phyloP scores from a whole-genome alignment of 2,797 vertebrate species.

The Sebastes glaucus region DNA sequence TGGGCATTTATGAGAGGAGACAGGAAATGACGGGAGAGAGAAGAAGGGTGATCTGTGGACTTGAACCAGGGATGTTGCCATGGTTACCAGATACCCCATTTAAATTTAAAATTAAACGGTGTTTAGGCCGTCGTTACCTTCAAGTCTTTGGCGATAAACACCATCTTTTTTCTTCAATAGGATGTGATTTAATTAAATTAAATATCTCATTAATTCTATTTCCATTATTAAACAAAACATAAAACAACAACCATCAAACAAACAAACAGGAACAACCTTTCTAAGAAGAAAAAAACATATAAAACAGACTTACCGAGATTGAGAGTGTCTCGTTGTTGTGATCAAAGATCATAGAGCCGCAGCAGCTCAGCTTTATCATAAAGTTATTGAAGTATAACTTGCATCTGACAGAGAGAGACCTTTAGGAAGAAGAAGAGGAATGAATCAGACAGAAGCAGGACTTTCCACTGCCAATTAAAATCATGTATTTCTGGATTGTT shows the following conservation, averaged over 20 bases:
- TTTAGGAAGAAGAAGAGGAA: neutral
- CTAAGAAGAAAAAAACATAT: neutral
- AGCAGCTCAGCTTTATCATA: slow-evolving; percentile 76
- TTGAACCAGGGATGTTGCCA: neutral
- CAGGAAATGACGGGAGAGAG: neutral
- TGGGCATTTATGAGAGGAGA: neutral
- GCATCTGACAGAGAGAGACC: slow-evolving; percentile 73
- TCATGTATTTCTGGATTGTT: neutral
- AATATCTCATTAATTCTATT: neutral
- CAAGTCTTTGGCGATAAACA: neutral
- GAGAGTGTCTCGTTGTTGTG: slow-evolving; percentile 76
- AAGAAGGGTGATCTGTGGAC: neutral
- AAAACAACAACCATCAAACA: neutral
- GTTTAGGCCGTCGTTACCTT: neutral
- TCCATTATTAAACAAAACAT: neutral
- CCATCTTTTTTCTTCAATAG: neutral
- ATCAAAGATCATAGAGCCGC: slow-evolving; percentile 78
- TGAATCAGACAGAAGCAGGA: neutral
- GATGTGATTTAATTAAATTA: neutral
- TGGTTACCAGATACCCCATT: neutral
- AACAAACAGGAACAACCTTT: neutral
- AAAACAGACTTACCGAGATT: slow-evolving; percentile 31
- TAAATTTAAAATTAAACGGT: neutral
- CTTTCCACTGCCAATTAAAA: neutral
- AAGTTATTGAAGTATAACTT: slow-evolving; percentile 81